Evolutionary conservation across 64 coral and sea anemone genomes (phyloP), one percentile per base, ranked within the genome.

Genomic region (Stichodactyla mertensii): DNA sequence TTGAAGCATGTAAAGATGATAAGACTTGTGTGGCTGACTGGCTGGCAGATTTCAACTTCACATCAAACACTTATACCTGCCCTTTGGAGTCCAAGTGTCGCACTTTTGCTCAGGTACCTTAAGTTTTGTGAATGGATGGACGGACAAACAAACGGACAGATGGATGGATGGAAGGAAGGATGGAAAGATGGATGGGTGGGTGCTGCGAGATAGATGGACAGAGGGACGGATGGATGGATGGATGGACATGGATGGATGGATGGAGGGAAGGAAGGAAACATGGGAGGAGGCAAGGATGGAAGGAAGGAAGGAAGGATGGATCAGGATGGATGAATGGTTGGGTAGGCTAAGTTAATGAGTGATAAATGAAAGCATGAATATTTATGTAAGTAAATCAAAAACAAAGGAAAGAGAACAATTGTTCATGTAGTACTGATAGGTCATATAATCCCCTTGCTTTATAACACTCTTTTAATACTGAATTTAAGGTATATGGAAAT

Each of bases 1-100:
- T 87, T 77, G 80, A 89, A 4, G 95, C 95, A 4, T 98, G 95
- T 27, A 94, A 98, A 52, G 12, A 87, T 64, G 95, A 98, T 51
- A 45, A 83, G 6, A 98, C 92, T 0, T 98, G 95, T 62, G 92
- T 83, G 14, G 36, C 89, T 31, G 28, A 98, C 51, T 98, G 95
- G 95, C 2, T 70, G 0, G 14, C 2, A 0, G 92, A 57, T 27
- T 98, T 98, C 51, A 94, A 98, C 24, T 86, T 0, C 13, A 87
- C 92, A 20, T 15, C 67, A 7, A 77, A 9, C 59, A 57, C 26
- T 22, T 45, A 87, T 84, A 80, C 36, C n/a, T 92, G 95, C 86
- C 87, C 84, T 79, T 60, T 20, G 8, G 51, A 31, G 5, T 89
- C 87, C 19, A 60, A 26, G 18, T 98, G 95, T 60, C 54, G 57